Evolutionary conservation across 2,888 invertebrate genomes (phyloP), one percentile per base, ranked within the genome.

Genomic region (Amphipyra tragopoginis): DNA sequence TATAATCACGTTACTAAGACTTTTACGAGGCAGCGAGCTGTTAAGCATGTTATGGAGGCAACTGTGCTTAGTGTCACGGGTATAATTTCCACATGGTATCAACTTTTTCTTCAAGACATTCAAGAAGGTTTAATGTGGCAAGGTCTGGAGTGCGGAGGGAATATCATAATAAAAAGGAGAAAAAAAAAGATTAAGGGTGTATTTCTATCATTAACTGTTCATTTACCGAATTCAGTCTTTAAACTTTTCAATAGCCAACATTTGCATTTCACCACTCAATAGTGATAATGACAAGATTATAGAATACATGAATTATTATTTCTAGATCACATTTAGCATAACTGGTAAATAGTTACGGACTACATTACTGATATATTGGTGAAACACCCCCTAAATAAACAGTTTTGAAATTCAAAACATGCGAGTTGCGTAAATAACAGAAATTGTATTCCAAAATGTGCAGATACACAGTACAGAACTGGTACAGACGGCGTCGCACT

Each of bases 401-500:
- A n/a, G n/a, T n/a, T n/a, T n/a, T n/a, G n/a, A 7, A 36, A 4
- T 36, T 36, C 36, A 36, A 36, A 36, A 36, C 2, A 10, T 36
- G 33, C 5, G 33, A 36, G 10, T 36, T 8, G 9, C 10, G 11
- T 36, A 36, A 36, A 36, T 10, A 36, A 10, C 15, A 15, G 21
- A 43, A 8, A n/a, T n/a, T 29, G 21, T 21, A 26, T 14, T 33
- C 9, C 7, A 39, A n/a, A 9, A 21, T 13, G 39, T 47, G 45
- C 13, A n/a, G 26, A 8, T 3, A 29, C 29, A 29, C 13, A 13
- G 11, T n/a, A 44, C 21, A 55, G 11, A 5, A 34, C 29, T 48
- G 21, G 36, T 26, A 14, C 11, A 29, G 9, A 42, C 9, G 13
- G 49, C 39, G 53, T 58, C 10, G 14, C 52, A 45, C 55, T 69